These are phyloP conservation scores for Mimachlamys varia DNA, from an alignment of 2,888 invertebrate species.

Conservation along the genomic window DNA sequence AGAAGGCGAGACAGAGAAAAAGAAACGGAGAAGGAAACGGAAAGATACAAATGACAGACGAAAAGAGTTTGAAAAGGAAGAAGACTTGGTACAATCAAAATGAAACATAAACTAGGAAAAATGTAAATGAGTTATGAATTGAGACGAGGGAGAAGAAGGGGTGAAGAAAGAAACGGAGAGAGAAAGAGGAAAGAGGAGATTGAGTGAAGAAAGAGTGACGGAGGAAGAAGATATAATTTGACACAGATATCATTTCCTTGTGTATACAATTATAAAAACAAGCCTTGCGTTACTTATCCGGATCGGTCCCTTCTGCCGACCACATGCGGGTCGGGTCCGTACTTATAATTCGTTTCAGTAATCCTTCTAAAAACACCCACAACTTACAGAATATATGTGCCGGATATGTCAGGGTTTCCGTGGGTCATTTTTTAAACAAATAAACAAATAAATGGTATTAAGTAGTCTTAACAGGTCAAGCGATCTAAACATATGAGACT, in stretches of 20 bases:
- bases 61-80: too few relatives aligned
- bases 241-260: not conserved
- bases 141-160: too few relatives aligned
- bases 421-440: constrained; percentile 31
- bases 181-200: not conserved
- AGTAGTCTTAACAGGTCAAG: constrained; percentile 6
- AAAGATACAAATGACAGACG: too few relatives aligned
- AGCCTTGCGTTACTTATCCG: not conserved
- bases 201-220: not conserved
- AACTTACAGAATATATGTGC: not conserved
- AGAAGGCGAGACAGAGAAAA: too few relatives aligned
- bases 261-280: not conserved
- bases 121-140: too few relatives aligned
- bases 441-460: constrained; percentile 29
- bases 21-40: too few relatives aligned
- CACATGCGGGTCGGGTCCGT: not conserved
- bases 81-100: too few relatives aligned
- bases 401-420: constrained; percentile 2
- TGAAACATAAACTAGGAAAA: too few relatives aligned
- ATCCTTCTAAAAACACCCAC: not conserved
- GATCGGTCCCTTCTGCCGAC: not conserved
- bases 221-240: not conserved
- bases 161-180: too few relatives aligned
- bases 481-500: constrained; percentile 31
- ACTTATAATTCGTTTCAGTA: not conserved